Base-by-base conservation (phyloP, 30 jellyfish, hydroid and myxozoan genomes). In the Chrysaora quinquecirrha region DNA sequence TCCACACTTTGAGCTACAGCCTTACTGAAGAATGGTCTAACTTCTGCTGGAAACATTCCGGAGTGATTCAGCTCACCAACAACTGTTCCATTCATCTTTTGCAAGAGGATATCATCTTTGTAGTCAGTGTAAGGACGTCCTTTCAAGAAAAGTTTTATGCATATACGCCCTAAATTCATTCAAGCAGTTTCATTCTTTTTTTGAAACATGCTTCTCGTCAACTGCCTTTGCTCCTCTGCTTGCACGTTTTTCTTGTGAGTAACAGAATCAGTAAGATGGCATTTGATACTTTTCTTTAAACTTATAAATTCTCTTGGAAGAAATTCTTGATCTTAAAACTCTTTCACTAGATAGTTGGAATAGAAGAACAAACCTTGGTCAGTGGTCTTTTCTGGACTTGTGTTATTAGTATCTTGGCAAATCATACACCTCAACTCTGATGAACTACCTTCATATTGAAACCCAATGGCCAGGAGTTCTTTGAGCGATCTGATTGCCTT, bases 81-180 rank as follows among this genome's bases (percentile, higher is more conserved):
- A 22, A 1, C 64, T 29, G 78, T 1, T 1, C 63, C 63, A 75
- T 7, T 29, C 10, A 3, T 49, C 77, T 49, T 30, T 11, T 3
- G 2, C 19, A 75, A 10, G 19, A 75, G 63, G 61, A 75, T 19
- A 19, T 49, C 77, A 48, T 56, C 87, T 52, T 52, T 38, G 81
- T 22, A 75, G 78, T 50, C 87, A 3, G 64, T 23, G 64, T 48
- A 52, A 49, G 83, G 87, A 7, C 87, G 64, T 58, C 81, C 87
- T 75, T 75, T 60, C 14, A 29, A 1, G 33, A 48, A 75, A 10
- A 38, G 4, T 19, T 75, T 49, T 27, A 3, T 11, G 87, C 87
- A 75, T 4, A 52, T 30, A 4, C 64, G 12, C 64, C 87, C 87
- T 2, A 75, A 16, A 29, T 75, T 54, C 87, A 75, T 75, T 1